Base-by-base conservation (phyloP, 2,888 invertebrate genomes). In the Acronicta psi region DNA sequence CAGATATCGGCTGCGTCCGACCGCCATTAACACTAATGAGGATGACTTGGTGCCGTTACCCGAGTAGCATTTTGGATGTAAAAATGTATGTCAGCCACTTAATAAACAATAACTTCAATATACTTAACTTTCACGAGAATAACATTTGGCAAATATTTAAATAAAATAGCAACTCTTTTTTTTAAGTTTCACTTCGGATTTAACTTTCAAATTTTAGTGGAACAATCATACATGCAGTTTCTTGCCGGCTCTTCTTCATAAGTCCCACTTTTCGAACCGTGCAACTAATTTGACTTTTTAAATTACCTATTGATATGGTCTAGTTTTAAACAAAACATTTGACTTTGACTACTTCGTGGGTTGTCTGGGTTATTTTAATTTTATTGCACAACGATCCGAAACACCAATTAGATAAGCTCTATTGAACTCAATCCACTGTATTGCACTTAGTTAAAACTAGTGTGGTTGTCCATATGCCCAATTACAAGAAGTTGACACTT, bases 21-120 rank as follows among this genome's bases (percentile, higher is more conserved):
- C 81, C 85, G 81, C 83, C 82, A 87, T 89, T 89, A 86, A 78
- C 86, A 81, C 86, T 91, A 91, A 91, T 90, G 89, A 90, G 85
- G 79, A 80, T 69, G 81, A 77, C 76, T 82, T 71, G 64, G 75
- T 70, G 69, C 64, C 69, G 66, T 67, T 69, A 59, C 41, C 40
- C n/a, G 41, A 50, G 44, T 58, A 62, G 70, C 63, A 72, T 79
- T 75, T 73, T 69, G 59, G 74, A n/a, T 37, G 57, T 68, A 68
- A 73, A 70, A 74, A 70, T 77, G 58, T 76, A 63, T 68, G 66
- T 54, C 53, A 73, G 53, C 60, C 53, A 52, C 45, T 61, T 65
- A 55, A 68, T 66, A 59, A 66, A 59, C 55, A 57, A 66, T 59
- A 71, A 66, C 49, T 13, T 40, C n/a, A 29, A 34, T n/a, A 34